phyloP scores from a whole-genome alignment of 2,888 invertebrate species.

The Iphiclides podalirius region DNA sequence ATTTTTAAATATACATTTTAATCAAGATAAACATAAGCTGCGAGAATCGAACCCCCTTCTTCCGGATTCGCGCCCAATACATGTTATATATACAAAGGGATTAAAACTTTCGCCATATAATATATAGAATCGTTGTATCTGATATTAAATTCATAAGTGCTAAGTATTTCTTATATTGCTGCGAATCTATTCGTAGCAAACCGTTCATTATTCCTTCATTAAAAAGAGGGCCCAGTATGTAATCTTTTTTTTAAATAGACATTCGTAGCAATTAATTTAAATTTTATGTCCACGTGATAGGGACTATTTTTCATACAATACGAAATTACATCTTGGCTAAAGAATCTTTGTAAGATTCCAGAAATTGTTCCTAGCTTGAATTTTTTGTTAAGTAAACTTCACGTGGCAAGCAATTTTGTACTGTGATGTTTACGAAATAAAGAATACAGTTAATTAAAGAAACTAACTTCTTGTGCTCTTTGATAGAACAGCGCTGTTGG shows the following conservation, averaged over 20 bases:
- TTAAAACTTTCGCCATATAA: too few relatives aligned
- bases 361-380: slow-evolving; percentile 4
- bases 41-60: too few relatives aligned
- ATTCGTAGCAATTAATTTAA: too few relatives aligned
- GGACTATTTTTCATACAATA: neutral
- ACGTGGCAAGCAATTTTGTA: neutral
- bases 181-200: neutral
- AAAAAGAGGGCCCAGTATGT: neutral
- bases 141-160: slow-evolving; percentile 1
- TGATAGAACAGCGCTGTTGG: too few relatives aligned
- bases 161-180: neutral
- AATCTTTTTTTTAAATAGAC: neutral
- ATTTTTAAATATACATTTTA: too few relatives aligned
- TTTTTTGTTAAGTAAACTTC: neutral
- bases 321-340: slow-evolving; percentile 1
- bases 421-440: neutral
- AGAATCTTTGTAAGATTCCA: slow-evolving; percentile 14
- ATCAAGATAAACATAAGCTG: too few relatives aligned
- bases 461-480: too few relatives aligned
- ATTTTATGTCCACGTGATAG: neutral
- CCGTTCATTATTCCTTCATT: neutral
- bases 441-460: slow-evolving; percentile 1
- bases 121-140: too few relatives aligned
- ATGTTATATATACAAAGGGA: too few relatives aligned
- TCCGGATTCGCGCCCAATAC: too few relatives aligned